Evolutionary conservation across 2,113 vertebrate genomes (phyloP), one percentile per base, ranked within the genome.

Genomic region (Petromus typicus): DNA sequence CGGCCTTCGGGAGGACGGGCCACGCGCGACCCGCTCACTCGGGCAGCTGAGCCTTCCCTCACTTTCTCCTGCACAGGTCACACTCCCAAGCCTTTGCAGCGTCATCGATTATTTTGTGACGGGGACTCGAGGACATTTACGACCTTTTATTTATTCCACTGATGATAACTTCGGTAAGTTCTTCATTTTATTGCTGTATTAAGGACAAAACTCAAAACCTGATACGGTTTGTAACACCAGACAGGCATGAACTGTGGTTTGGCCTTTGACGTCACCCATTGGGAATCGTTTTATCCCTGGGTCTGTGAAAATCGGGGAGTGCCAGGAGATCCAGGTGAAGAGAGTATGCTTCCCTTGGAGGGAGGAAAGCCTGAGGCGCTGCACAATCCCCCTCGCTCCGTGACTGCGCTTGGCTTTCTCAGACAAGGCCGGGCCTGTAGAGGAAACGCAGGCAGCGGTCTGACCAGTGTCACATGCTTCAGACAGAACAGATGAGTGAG

Each of bases 61-160:
- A 18, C 18, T 82, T 71, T 61, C 20, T 97, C 61, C 61, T 95
- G 40, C 79, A 90, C 84, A 98, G 98, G 98, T 98, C 48, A 97
- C 61, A 1, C 85, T 98, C 37, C 94, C 81, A 63, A 98, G 92
- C 89, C 98, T 98, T 89, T 96, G 97, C 81, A 98, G 98, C 7
- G 98, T 98, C 90, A 94, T 98, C 67, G 86, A 96, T 94, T 98
- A 98, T 96, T 98, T 98, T 95, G 83, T 98, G 96, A 98, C 95
- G 67, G 97, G 98, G 89, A 98, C 97, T 0, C 80, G 10, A 95
- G 98, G 98, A 89, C 97, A 85, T 63, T 90, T 98, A 96, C 97
- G 96, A 93, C 98, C 98, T 0, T 98, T 98, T 94, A 86, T 93
- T 61, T 73, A 81, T 75, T 80, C 82, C 0, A 3, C 92, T 32